phyloP scores from a whole-genome alignment of 2,113 vertebrate genomes.

The Odocoileus hemionus region DNA sequence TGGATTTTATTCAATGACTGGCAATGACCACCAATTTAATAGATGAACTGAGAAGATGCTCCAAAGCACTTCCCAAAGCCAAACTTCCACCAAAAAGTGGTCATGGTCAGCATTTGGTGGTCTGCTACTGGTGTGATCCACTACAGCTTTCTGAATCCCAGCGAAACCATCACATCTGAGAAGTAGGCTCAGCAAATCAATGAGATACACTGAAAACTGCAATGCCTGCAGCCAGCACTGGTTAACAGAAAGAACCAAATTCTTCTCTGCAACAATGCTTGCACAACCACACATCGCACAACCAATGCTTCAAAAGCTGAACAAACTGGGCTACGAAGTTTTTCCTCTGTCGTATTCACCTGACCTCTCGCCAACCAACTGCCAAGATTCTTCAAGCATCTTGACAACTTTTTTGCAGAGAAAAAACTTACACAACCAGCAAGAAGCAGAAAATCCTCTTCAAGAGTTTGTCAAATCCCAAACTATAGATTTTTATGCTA shows the following conservation, averaged over 20 bases:
- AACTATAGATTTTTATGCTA: not conserved
- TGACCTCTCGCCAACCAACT: not conserved
- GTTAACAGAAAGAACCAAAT: not conserved
- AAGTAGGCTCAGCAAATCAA: not conserved
- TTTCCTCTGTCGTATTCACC: not conserved
- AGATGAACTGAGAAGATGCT: not conserved
- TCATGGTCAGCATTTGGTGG: not conserved
- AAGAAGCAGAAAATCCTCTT: not conserved
- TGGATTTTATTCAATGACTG: not conserved
- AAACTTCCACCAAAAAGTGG: not conserved
- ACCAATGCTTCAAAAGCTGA: not conserved
- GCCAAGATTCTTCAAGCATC: not conserved
- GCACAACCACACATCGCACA: accelerated
- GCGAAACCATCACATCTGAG: not conserved
- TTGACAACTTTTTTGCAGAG: not conserved
- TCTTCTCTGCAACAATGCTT: not conserved
- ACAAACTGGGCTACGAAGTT: not conserved
- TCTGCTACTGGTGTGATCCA: not conserved
- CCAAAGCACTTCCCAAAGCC: not conserved
- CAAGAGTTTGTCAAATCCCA: not conserved
- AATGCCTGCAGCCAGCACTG: not conserved
- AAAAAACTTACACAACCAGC: not conserved
- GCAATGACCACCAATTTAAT: not conserved
- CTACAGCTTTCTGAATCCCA: not conserved
- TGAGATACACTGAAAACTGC: not conserved